Evolutionary conservation across 2,113 vertebrate species (phyloP).

Genomic region (Lophius piscatorius): DNA sequence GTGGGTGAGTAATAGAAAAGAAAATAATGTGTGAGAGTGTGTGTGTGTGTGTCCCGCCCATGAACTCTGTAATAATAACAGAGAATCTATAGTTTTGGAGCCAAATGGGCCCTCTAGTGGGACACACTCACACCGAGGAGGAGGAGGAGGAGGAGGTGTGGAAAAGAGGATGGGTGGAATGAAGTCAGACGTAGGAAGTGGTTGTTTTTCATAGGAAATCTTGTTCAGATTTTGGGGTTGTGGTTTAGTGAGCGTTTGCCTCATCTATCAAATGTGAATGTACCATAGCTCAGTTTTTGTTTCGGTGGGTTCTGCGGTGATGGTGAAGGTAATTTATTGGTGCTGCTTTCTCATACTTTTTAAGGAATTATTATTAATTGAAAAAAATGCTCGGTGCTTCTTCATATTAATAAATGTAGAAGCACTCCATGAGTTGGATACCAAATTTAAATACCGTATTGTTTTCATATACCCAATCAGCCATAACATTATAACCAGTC

Average conservation of each 20-base stretch:
- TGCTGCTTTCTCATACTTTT: too few relatives aligned
- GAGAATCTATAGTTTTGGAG: slow-evolving; percentile 26
- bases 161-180: slow-evolving; percentile 15
- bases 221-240: slow-evolving; percentile 11
- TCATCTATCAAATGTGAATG: too few relatives aligned
- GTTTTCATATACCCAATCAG: too few relatives aligned
- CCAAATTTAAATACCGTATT: too few relatives aligned
- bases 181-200: slow-evolving; percentile 26
- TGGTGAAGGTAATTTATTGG: too few relatives aligned
- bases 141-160: slow-evolving; percentile 9
- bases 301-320: not conserved
- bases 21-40: slow-evolving; percentile 22
- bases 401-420: too few relatives aligned
- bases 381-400: too few relatives aligned
- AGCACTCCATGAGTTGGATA: too few relatives aligned
- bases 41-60: slow-evolving; percentile 26
- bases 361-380: too few relatives aligned
- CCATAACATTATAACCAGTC: too few relatives aligned
- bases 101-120: slow-evolving; percentile 16
- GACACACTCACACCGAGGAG: slow-evolving; percentile 16
- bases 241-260: not conserved
- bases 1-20: slow-evolving; percentile 18
- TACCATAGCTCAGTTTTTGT: not conserved
- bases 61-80: slow-evolving; percentile 46
- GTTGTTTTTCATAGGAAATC: slow-evolving; percentile 29